Percentiles rank a stretch among this genome's conserved stretches.
Conservation (phyloP, 1,140 invertebrate species). For the Drosophila ogumai region DNA sequence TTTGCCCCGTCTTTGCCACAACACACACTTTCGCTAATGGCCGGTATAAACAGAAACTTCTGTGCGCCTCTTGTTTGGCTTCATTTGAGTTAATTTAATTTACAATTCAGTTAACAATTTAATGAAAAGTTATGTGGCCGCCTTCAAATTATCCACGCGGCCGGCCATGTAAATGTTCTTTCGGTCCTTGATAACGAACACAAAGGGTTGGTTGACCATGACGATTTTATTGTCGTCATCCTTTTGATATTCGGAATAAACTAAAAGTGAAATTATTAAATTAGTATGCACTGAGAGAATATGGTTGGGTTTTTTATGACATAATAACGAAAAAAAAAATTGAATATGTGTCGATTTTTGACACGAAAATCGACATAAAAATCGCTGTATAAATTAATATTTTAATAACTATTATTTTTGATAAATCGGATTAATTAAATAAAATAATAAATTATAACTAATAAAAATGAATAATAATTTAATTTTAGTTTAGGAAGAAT, state of each 20-base stretch:
- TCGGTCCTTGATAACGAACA: slow-evolving; percentile 30
- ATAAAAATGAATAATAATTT: too few species aligned
- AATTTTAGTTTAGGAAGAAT: too few species aligned
- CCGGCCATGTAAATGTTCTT: slow-evolving; percentile 32
- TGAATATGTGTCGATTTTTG: too few species aligned
- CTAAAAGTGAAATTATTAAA: slow-evolving; percentile 7
- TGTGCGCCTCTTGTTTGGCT: slow-evolving; percentile 19
- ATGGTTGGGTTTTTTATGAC: too few species aligned
- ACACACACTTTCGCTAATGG: slow-evolving; percentile 39
- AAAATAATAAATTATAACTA: too few species aligned
- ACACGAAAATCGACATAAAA: too few species aligned
- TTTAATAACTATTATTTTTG: too few species aligned
- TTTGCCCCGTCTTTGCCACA: slow-evolving; percentile 3
- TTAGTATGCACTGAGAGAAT: not conserved
- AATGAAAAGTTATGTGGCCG: not conserved
- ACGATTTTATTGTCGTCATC: slow-evolving; percentile 3
- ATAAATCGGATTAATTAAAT: too few species aligned
- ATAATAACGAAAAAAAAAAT: too few species aligned
- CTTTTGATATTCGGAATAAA: not conserved
- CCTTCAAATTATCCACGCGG: slow-evolving; percentile 1
- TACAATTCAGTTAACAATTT: slow-evolving; percentile 32
- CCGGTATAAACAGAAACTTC: slow-evolving; percentile 48
- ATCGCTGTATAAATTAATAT: too few species aligned
- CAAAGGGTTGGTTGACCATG: slow-evolving; percentile 29
- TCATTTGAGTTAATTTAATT: slow-evolving; percentile 56